Percentiles rank a stretch among this genome's conserved stretches.
Evolutionary conservation across 1,140 invertebrate species (phyloP).

Genomic region (Macrocentrus cingulum): DNA sequence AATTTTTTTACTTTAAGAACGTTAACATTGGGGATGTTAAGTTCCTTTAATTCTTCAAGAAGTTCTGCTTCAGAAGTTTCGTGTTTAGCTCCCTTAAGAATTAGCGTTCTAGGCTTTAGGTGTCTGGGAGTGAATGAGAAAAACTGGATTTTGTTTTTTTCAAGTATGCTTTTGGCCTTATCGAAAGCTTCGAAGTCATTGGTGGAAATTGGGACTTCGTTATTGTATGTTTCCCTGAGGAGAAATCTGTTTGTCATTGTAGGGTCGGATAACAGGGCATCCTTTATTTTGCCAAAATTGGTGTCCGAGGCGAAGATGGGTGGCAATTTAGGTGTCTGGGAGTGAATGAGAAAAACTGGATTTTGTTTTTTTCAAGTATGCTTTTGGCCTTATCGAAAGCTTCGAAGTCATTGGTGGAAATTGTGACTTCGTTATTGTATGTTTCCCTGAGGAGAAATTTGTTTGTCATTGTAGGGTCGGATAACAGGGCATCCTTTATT

Average conservation of each 20-base stretch:
- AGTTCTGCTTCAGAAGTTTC: neutral
- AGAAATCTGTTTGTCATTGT: no score
- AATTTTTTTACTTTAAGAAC: constrained; percentile 3
- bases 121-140: constrained; percentile 11
- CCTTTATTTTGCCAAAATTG: no score
- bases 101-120: neutral
- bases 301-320: neutral
- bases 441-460: no score
- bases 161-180: neutral
- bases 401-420: neutral
- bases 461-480: no score
- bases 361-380: neutral
- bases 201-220: neutral
- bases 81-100: constrained; percentile 5
- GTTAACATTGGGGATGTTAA: neutral
- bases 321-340: neutral
- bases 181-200: neutral
- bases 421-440: neutral
- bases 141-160: neutral
- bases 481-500: no score
- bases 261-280: no score
- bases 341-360: constrained; percentile 12
- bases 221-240: no score
- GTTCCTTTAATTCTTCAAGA: neutral
- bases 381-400: neutral